These are phyloP conservation scores for Toxotes chatareus DNA, from an alignment of 2,113 vertebrate species.

Conservation along the genomic window DNA sequence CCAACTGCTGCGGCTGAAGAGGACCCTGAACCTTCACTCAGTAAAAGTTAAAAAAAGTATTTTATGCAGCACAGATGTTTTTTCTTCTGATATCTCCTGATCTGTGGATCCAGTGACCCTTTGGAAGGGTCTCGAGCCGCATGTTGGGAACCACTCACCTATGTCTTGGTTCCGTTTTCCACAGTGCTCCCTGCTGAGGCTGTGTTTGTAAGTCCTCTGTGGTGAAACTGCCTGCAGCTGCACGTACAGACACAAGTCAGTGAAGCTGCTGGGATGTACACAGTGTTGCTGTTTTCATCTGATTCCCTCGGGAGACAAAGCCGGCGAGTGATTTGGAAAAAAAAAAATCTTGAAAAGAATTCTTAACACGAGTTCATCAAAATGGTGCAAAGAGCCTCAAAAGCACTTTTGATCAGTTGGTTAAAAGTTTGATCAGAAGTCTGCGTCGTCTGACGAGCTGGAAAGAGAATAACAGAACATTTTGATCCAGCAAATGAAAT, in stretches of 20 bases:
- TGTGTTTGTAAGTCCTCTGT: too few species aligned
- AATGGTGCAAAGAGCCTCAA: conserved; percentile 22
- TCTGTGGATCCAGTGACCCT: too few species aligned
- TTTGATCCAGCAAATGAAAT: conserved; percentile 65
- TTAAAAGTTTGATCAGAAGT: conserved; percentile 63
- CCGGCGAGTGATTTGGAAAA: neutral
- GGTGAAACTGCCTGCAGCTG: conserved; percentile 21
- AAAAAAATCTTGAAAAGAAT: conserved; percentile 40
- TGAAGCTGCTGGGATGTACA: conserved; percentile 1
- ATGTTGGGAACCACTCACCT: too few species aligned
- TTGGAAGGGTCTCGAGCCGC: too few species aligned
- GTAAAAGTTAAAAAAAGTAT: too few species aligned
- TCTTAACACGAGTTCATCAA: conserved; percentile 48
- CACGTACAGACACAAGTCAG: neutral
- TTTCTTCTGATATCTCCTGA: too few species aligned
- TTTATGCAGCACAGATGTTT: too few species aligned
- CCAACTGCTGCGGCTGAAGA: too few species aligned
- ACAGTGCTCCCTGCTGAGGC: too few species aligned
- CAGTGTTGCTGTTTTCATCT: conserved; percentile 19
- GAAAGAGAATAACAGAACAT: conserved; percentile 35
- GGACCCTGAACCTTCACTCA: too few species aligned
- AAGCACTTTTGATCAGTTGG: conserved; percentile 56
- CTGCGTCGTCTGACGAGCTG: conserved; percentile 18
- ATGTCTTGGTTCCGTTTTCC: too few species aligned
- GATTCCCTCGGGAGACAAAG: conserved; percentile 40